Evolutionary conservation across 2,113 vertebrate genomes (phyloP), one percentile per base, ranked within the genome.

Genomic region (Aphelocoma coerulescens): DNA sequence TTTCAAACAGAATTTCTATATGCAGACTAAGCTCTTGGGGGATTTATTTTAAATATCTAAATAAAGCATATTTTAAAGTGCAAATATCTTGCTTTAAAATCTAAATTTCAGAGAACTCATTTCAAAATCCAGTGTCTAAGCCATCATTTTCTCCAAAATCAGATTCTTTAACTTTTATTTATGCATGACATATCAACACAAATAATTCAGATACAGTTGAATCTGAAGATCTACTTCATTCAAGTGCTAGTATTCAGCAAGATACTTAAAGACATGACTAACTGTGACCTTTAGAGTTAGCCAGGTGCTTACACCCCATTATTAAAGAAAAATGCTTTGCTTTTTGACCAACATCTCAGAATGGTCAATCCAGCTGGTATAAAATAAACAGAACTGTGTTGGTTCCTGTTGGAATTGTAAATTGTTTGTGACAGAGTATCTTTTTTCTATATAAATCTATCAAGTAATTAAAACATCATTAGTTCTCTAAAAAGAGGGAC

Each of bases 1-100:
- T 81, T 92, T 95, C 32, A 94, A 89, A 89, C 35, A 84, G 37
- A 67, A 81, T 91, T 89, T 84, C 89, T 89, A 63, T 44, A 67
- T 24, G 26, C 44, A 84, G 57, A n/a, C 33, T 67, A 77, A 88
- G 37, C 27, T 88, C 67, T 58, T 57, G 33, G 7, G 57, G 73
- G 28, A 67, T 84, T 59, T 71, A 67, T 74, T 89, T 85, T 68
- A 67, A 89, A 75, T 59, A 68, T 14, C 26, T 71, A 80, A 93
- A 78, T 89, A 84, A 86, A 86, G 26, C 3, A 20, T 84, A 44
- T 77, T 91, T 94, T 72, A 3, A 71, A 80, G 58, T 66, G 24
- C 19, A 81, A 92, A 81, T 51, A 77, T 7, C 26, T 52, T 91
- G 23, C 24, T 88, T 92, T 84, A 77, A 81, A 88, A 66, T n/a